These are phyloP conservation scores for Yasuhikotakia modesta DNA, from an alignment of 2,797 vertebrate species.

Conservation along the genomic window DNA sequence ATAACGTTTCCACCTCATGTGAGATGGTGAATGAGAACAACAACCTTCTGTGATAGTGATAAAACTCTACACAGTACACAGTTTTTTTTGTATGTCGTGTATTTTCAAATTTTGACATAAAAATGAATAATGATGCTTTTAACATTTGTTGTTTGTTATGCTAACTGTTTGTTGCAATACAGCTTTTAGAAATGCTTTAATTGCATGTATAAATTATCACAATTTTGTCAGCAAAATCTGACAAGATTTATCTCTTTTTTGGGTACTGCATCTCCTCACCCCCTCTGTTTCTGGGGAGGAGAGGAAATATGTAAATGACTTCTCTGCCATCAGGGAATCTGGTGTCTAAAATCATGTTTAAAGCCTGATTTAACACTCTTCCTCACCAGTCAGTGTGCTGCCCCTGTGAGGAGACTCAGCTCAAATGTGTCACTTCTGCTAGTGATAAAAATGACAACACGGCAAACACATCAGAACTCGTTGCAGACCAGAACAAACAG, in stretches of 20 bases:
- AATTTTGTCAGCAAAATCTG: neutral
- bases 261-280: neutral
- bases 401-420: constrained; percentile 13
- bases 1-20: constrained; percentile 22
- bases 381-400: constrained; percentile 62
- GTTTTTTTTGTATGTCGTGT: neutral
- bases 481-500: constrained; percentile 62
- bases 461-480: constrained; percentile 55
- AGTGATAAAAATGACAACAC: constrained; percentile 69
- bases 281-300: neutral
- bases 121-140: neutral
- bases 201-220: neutral
- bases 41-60: constrained; percentile 35
- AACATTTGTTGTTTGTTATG: neutral
- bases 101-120: neutral
- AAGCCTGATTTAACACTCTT: constrained; percentile 27
- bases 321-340: constrained; percentile 3
- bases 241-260: constrained; percentile 5
- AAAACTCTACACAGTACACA: constrained; percentile 7
- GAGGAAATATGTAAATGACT: constrained; percentile 2
- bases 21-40: constrained; percentile 19
- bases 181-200: neutral
- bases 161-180: neutral
- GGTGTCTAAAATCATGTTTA: constrained; percentile 20
- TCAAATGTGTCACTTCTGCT: constrained; percentile 36